Percentiles rank a stretch among this genome's conserved stretches.
Conservation (phyloP, 2,113 vertebrate genomes). For the Hippocampus guttulatus region DNA sequence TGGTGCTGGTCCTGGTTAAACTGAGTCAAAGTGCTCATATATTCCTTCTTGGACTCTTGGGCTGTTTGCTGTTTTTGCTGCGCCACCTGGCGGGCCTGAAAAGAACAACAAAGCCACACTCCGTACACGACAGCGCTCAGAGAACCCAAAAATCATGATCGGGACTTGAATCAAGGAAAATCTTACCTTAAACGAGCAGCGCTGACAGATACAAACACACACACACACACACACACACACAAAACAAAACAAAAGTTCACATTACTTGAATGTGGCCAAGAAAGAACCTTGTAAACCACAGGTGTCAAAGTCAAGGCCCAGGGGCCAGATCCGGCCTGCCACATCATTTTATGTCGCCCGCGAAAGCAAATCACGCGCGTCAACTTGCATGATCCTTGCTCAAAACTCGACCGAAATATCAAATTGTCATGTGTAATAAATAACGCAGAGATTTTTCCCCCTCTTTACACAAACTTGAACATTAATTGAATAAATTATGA, state of each 20-base stretch:
- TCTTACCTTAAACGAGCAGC: constrained; percentile 71
- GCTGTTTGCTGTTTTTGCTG: constrained; percentile 88
- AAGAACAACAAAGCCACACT: background rate
- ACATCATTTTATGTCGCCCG: too few relatives aligned
- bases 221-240: background rate
- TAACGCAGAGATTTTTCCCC: too few relatives aligned
- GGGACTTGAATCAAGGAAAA: background rate
- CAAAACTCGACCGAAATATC: too few relatives aligned
- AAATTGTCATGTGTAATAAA: too few relatives aligned
- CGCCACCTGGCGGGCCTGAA: constrained; percentile 87
- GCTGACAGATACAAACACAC: constrained; percentile 40
- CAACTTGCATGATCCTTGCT: too few relatives aligned
- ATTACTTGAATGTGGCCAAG: background rate
- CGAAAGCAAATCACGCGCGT: too few relatives aligned
- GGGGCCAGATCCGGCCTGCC: too few relatives aligned
- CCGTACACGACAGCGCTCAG: too few relatives aligned
- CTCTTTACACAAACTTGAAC: too few relatives aligned
- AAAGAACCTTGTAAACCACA: too few relatives aligned
- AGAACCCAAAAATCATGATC: background rate
- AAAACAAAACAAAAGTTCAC: background rate
- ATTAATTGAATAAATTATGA: too few relatives aligned
- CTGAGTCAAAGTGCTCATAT: constrained; percentile 82
- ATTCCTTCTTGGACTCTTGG: constrained; percentile 90
- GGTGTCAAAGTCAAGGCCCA: too few relatives aligned
- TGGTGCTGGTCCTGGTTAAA: constrained; percentile 93